These are phyloP conservation scores for Andrena camellia DNA, from an alignment of 2,888 invertebrate genomes.

Conservation along the genomic window DNA sequence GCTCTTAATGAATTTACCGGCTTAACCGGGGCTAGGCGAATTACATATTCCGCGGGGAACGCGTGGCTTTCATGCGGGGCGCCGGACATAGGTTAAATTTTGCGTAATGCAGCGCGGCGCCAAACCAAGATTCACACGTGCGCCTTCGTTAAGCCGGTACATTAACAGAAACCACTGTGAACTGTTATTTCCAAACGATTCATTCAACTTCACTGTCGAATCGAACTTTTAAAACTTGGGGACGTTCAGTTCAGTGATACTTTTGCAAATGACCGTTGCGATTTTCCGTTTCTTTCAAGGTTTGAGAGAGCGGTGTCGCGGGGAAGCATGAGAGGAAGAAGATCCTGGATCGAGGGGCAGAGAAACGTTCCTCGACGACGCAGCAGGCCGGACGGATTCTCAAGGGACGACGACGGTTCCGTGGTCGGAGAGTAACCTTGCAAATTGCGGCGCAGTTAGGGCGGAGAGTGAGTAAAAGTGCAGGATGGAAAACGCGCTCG, in stretches of 20 bases:
- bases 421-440: background rate
- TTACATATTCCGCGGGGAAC: background rate
- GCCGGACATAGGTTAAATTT: background rate
- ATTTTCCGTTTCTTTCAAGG: slow-evolving; percentile 8
- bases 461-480: background rate
- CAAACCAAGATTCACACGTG: background rate
- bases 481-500: slow-evolving; percentile 36
- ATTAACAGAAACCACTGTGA: background rate
- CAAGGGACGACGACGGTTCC: background rate
- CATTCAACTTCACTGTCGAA: background rate
- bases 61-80: background rate
- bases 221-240: too few relatives aligned
- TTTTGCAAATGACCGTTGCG: background rate
- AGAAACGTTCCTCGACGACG: slow-evolving; percentile 3
- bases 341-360: background rate
- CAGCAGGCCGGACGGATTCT: background rate
- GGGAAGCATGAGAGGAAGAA: slow-evolving; percentile 29
- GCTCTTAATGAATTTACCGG: slow-evolving; percentile 27
- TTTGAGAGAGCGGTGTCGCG: too few relatives aligned
- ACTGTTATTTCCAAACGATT: background rate
- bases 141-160: background rate
- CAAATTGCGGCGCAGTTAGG: slow-evolving; percentile 5
- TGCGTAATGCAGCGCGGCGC: background rate
- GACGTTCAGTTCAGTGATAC: background rate
- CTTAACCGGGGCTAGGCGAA: background rate